A percentile compares a stretch with the other conserved stretches of the same genome.
These are phyloP conservation scores for Octopus bimaculoides DNA, from an alignment of 1,140 invertebrate genomes.

Conservation along the genomic window DNA sequence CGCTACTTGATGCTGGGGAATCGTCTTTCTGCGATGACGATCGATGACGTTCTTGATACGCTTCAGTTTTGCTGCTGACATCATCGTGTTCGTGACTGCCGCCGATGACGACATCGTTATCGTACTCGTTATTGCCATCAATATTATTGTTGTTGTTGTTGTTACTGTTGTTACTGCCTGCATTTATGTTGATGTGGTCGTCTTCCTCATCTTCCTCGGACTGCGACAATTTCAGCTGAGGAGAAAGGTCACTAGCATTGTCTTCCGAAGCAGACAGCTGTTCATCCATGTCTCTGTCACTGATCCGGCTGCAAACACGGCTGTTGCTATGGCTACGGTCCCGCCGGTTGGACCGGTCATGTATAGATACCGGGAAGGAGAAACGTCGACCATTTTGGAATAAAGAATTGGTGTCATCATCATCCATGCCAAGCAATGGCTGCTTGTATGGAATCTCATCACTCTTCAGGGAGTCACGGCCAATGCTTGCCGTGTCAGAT, in stretches of 20 bases:
- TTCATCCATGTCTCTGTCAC: background rate
- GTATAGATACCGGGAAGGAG: background rate
- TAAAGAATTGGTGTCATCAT: background rate
- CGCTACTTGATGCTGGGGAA: background rate
- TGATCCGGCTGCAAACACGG: background rate
- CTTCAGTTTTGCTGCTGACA: constrained; percentile 5
- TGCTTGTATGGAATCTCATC: background rate
- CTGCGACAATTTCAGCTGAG: background rate
- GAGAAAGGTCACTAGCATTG: background rate
- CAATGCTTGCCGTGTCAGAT: background rate
- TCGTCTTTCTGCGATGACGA: constrained; percentile 10
- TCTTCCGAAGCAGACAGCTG: background rate
- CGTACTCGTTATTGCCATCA: constrained; percentile 19
- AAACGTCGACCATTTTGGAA: background rate
- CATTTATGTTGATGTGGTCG: background rate
- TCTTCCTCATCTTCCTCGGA: background rate
- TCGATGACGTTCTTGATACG: background rate
- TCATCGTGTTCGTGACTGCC: background rate
- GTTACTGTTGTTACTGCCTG: background rate
- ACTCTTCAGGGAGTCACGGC: constrained; percentile 1
- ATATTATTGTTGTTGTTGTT: constrained; percentile 45
- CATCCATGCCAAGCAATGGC: background rate
- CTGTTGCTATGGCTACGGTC: background rate
- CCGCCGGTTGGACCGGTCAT: background rate
- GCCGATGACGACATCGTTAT: constrained; percentile 16